Percentiles rank a stretch among this genome's conserved stretches.
These are phyloP conservation scores for Chrysolina oricalcia DNA, from an alignment of 2,888 invertebrate species.

Conservation along the genomic window DNA sequence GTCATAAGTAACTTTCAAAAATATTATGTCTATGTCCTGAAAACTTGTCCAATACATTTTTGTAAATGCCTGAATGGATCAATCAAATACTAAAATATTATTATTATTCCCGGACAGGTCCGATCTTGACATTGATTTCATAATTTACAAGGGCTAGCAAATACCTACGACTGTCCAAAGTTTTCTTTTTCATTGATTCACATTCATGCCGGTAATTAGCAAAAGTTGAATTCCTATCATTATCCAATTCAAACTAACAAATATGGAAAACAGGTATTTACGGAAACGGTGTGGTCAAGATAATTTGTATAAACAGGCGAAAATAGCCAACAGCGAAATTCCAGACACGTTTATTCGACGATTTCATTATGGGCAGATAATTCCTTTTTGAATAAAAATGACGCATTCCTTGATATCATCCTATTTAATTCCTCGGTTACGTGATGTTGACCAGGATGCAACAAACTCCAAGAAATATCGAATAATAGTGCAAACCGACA, in stretches of 20 bases:
- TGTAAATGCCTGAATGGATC: no score
- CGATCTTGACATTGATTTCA: no score
- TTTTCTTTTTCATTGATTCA: no score
- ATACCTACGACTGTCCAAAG: no score
- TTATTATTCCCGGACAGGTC: no score
- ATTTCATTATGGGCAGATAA: not conserved
- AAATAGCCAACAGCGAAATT: slow-evolving; percentile 1
- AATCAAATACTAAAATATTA: no score
- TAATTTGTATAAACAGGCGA: not conserved
- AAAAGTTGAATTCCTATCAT: no score
- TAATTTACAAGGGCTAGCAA: no score
- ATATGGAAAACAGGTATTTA: not conserved
- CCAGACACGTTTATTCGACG: not conserved
- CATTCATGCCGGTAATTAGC: no score
- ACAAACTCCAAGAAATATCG: slow-evolving; percentile 3
- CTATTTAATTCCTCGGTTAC: not conserved
- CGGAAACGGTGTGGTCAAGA: not conserved
- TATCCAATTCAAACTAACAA: not conserved
- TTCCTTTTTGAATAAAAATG: not conserved
- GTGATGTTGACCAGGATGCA: slow-evolving; percentile 13
- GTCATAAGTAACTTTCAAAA: no score
- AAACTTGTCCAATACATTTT: no score
- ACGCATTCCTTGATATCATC: slow-evolving; percentile 4
- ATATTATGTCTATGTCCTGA: no score
- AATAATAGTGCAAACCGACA: not conserved